Conservation (phyloP, 2,113 vertebrate species). For the Xiphophorus couchianus region DNA sequence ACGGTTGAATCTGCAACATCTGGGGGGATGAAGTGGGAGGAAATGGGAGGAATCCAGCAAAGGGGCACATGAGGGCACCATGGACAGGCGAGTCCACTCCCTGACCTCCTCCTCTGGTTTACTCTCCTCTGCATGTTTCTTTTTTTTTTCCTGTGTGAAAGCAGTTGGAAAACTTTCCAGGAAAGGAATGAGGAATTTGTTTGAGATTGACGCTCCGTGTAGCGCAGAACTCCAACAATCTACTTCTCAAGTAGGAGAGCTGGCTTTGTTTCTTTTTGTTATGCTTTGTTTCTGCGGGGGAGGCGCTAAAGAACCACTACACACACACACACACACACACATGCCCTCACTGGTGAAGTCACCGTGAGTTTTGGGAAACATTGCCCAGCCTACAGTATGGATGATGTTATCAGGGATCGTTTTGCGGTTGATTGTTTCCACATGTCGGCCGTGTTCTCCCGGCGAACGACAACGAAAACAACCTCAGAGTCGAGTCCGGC, state of each 20-base stretch:
- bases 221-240: conserved; percentile 25
- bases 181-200: conserved; percentile 59
- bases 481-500: conserved; percentile 49
- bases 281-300: background rate
- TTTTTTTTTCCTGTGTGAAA: conserved; percentile 34
- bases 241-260: too few relatives aligned
- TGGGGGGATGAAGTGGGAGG: conserved; percentile 48
- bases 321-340: conserved; percentile 11
- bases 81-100: background rate
- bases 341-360: conserved; percentile 19
- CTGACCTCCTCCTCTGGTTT: conserved; percentile 9
- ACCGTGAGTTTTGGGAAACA: conserved; percentile 55
- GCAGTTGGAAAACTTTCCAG: conserved; percentile 49
- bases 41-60: conserved; percentile 56
- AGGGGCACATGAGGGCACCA: conserved; percentile 19
- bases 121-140: background rate
- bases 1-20: conserved; percentile 51
- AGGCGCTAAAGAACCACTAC: conserved; percentile 28
- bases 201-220: conserved; percentile 23
- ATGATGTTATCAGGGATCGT: conserved; percentile 80
- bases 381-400: conserved; percentile 53
- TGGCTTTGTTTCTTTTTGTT: background rate
- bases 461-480: conserved; percentile 58
- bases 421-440: conserved; percentile 80
- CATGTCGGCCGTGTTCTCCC: conserved; percentile 68